phyloP scores from a whole-genome alignment of 2,113 vertebrate genomes.

The Xerus inauris region DNA sequence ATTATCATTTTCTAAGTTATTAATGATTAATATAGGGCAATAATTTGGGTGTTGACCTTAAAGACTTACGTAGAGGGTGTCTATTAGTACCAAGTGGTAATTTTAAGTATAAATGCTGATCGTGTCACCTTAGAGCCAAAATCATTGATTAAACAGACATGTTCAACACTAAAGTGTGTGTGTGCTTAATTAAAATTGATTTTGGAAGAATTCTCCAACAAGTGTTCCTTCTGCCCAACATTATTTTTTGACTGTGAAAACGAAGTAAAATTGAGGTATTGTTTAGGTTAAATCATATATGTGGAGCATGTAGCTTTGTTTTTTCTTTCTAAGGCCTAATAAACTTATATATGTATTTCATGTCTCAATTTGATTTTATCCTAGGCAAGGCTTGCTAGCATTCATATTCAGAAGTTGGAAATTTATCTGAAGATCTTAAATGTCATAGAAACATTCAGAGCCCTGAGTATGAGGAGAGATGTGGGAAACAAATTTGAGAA shows the following conservation, averaged over 20 bases:
- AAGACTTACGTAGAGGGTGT: constrained; percentile 34
- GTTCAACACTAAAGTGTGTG: constrained; percentile 71
- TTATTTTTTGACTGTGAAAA: constrained; percentile 74
- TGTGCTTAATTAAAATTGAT: constrained; percentile 88
- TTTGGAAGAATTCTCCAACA: constrained; percentile 83
- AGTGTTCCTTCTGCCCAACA: constrained; percentile 75
- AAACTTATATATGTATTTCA: constrained; percentile 1
- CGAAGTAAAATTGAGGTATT: constrained; percentile 63
- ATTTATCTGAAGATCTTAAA: constrained; percentile 2
- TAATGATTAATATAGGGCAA: not conserved
- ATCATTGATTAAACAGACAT: constrained; percentile 67
- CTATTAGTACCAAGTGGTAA: constrained; percentile 29
- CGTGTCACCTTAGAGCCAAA: constrained; percentile 42
- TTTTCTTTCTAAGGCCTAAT: constrained; percentile 39
- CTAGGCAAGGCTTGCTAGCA: not conserved
- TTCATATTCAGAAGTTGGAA: constrained; percentile 17
- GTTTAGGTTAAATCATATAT: not conserved
- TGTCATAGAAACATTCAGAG: not conserved
- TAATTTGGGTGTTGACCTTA: constrained; percentile 41
- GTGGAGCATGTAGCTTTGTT: constrained; percentile 58
- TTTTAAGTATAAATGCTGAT: constrained; percentile 43
- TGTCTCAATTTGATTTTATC: constrained; percentile 55
- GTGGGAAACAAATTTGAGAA: not conserved
- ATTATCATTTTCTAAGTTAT: not conserved
- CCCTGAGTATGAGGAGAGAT: not conserved